Evolutionary conservation across 2,797 vertebrate genomes (phyloP).

Genomic region (Erpetoichthys calabaricus): DNA sequence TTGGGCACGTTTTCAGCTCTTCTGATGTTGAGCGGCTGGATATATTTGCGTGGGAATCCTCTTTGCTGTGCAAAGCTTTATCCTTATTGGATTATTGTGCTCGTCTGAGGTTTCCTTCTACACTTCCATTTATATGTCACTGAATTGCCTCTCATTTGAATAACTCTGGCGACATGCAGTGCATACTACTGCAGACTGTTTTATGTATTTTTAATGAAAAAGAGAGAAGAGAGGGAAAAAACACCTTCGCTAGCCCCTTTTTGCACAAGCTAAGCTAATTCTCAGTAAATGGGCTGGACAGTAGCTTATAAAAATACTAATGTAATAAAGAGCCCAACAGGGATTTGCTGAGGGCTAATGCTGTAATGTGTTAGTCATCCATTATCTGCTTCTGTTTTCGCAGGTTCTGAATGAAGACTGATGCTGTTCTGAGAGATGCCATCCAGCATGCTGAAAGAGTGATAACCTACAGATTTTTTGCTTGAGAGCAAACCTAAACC

Average conservation of each 20-base stretch:
- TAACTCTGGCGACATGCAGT: constrained; percentile 21
- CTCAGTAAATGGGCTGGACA: constrained; percentile 25
- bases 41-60: too few relatives aligned
- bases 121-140: constrained; percentile 4
- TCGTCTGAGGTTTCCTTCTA: constrained; percentile 8
- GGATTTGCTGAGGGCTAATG: constrained; percentile 38
- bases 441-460: constrained; percentile 18
- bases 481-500: constrained; percentile 13
- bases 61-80: too few relatives aligned
- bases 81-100: not conserved
- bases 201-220: constrained; percentile 8
- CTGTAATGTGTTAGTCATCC: constrained; percentile 45
- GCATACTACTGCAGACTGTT: constrained; percentile 1
- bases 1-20: too few relatives aligned
- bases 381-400: constrained; percentile 48
- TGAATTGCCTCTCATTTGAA: constrained; percentile 14
- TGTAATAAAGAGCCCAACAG: constrained; percentile 25
- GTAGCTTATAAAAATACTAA: constrained; percentile 27
- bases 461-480: constrained; percentile 15
- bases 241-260: not conserved
- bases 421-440: constrained; percentile 24
- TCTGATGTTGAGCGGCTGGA: too few relatives aligned
- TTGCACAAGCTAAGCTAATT: constrained; percentile 12
- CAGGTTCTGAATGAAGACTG: constrained; percentile 54
- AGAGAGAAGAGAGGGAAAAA: constrained; percentile 2